phyloP scores from a whole-genome alignment of 2,797 vertebrate genomes.

The Falco peregrinus region DNA sequence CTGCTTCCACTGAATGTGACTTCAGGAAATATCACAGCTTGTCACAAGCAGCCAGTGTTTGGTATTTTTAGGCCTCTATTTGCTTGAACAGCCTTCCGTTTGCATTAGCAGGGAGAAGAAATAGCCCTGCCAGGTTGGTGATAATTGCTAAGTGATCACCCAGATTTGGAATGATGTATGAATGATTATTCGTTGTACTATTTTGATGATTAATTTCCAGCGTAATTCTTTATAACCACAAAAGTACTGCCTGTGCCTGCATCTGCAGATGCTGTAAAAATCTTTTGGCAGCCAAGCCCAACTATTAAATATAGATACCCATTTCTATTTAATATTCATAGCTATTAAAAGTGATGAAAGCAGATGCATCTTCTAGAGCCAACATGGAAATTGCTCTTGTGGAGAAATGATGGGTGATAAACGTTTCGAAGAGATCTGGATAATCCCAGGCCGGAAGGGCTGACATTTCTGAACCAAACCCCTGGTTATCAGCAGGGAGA shows the following conservation, averaged over 20 bases:
- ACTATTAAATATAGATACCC: constrained; percentile 18
- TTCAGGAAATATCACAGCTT: not conserved
- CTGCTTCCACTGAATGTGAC: not conserved
- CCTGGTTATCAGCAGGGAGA: not conserved
- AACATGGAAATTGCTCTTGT: not conserved
- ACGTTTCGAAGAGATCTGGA: accelerated
- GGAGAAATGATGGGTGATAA: not conserved
- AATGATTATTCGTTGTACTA: not conserved
- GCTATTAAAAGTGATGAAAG: not conserved
- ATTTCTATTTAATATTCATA: constrained; percentile 13
- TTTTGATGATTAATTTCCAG: constrained; percentile 12
- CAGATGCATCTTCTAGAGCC: not conserved
- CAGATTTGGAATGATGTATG: not conserved
- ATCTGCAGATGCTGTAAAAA: not conserved
- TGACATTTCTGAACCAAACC: not conserved
- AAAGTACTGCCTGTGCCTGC: not conserved
- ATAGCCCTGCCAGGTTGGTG: not conserved
- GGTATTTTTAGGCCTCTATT: not conserved
- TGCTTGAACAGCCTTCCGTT: not conserved
- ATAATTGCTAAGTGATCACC: not conserved
- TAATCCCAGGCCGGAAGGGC: not conserved
- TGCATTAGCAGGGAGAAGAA: not conserved
- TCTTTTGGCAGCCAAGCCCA: not conserved
- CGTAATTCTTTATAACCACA: not conserved
- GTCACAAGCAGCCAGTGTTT: not conserved